phyloP scores from a whole-genome alignment of 2,888 invertebrate genomes.

The Andrena hattorfiana region DNA sequence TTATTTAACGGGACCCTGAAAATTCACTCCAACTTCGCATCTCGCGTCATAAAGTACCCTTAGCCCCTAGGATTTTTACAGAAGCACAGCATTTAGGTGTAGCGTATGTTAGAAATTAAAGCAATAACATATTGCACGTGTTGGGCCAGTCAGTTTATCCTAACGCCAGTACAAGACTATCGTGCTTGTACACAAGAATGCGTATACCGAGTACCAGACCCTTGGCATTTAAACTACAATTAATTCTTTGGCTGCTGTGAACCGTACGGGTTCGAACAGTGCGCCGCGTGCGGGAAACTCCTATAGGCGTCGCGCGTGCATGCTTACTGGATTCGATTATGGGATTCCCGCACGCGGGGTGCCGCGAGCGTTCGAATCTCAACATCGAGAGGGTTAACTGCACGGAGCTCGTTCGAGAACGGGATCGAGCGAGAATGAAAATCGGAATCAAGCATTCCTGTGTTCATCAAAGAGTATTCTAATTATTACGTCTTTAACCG shows the following conservation, averaged over 20 bases:
- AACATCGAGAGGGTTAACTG: conserved; percentile 4
- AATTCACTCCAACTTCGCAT: not conserved
- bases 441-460: conserved; percentile 48
- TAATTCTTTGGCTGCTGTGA: conserved; percentile 1
- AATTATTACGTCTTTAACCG: conserved; percentile 32
- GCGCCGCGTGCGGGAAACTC: not conserved
- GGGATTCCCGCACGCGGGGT: not conserved
- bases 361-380: not conserved
- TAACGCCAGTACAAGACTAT: not conserved
- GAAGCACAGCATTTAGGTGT: conserved; percentile 44
- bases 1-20: not conserved
- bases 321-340: not conserved
- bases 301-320: not conserved
- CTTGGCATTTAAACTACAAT: conserved; percentile 8
- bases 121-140: conserved; percentile 67
- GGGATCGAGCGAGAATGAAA: conserved; percentile 1
- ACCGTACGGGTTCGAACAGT: not conserved
- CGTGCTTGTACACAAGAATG: conserved; percentile 1
- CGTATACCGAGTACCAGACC: conserved; percentile 1
- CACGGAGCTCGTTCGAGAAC: conserved; percentile 17
- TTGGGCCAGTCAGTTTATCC: conserved; percentile 55
- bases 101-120: conserved; percentile 52
- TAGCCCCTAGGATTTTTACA: conserved; percentile 50
- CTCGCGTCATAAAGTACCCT: conserved; percentile 13
- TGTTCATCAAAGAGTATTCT: conserved; percentile 57